phyloP scores from a whole-genome alignment of 2,888 invertebrate species.

The Thalpophila matura region DNA sequence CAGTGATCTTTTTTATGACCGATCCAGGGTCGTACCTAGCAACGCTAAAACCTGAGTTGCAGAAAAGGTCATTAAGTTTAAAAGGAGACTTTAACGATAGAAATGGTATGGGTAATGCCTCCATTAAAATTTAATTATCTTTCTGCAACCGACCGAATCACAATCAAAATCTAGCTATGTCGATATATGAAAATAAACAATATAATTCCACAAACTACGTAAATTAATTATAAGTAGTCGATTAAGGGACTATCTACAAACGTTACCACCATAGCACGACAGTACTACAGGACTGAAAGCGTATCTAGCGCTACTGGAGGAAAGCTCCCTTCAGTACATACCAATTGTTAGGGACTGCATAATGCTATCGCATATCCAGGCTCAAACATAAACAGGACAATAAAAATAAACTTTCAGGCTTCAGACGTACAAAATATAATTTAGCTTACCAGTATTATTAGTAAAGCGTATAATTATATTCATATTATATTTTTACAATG shows the following conservation, averaged over 20 bases:
- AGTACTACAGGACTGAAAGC: slow-evolving; percentile 51
- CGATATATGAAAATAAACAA: slow-evolving; percentile 5
- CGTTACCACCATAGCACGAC: slow-evolving; percentile 19
- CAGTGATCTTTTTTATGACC: not conserved
- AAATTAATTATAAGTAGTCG: slow-evolving; percentile 10
- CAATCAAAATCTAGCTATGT: slow-evolving; percentile 9
- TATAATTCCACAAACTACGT: slow-evolving; percentile 22
- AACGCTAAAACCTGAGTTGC: too few species aligned
- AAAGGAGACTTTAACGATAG: too few species aligned
- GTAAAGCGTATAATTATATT: slow-evolving; percentile 46
- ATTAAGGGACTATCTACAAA: slow-evolving; percentile 43
- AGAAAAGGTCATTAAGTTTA: too few species aligned
- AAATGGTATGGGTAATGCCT: too few species aligned
- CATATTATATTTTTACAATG: slow-evolving; percentile 42
- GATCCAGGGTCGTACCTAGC: not conserved
- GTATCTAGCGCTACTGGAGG: slow-evolving; percentile 45
- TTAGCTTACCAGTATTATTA: slow-evolving; percentile 50
- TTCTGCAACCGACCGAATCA: too few species aligned
- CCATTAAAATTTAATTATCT: too few species aligned
- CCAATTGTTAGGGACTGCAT: slow-evolving; percentile 73
- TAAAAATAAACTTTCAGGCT: slow-evolving; percentile 66
- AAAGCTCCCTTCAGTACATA: slow-evolving; percentile 72
- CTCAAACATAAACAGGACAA: slow-evolving; percentile 76
- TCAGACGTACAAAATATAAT: slow-evolving; percentile 55
- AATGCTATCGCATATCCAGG: slow-evolving; percentile 79